Percentiles rank a stretch among this genome's conserved stretches.
These are phyloP conservation scores for Taurulus bubalis DNA, from an alignment of 2,113 vertebrate genomes.

Conservation along the genomic window DNA sequence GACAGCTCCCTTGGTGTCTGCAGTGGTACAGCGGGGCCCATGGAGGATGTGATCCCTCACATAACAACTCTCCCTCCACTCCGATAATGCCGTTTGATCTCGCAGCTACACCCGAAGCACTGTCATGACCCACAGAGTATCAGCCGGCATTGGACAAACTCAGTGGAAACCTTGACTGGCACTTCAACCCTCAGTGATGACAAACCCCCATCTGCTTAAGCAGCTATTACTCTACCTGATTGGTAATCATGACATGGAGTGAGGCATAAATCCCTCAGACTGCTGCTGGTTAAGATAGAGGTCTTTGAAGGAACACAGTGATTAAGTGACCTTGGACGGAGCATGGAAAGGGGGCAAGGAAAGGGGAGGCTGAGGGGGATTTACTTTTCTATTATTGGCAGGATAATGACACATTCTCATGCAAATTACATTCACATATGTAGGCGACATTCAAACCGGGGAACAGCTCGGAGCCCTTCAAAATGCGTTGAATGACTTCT, in stretches of 20 bases:
- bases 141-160: conserved; percentile 48
- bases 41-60: conserved; percentile 63
- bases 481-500: conserved; percentile 16
- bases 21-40: conserved; percentile 17
- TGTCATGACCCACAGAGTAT: conserved; percentile 56
- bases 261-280: conserved; percentile 75
- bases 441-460: conserved; percentile 33
- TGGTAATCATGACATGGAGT: conserved; percentile 80
- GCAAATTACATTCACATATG: conserved; percentile 71
- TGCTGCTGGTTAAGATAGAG: conserved; percentile 71
- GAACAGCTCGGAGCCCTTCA: conserved; percentile 18
- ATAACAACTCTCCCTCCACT: conserved; percentile 61
- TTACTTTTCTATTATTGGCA: conserved; percentile 74
- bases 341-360: conserved; percentile 46
- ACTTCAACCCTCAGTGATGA: conserved; percentile 75
- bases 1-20: conserved; percentile 20
- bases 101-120: conserved; percentile 58
- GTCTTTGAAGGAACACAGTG: conserved; percentile 67
- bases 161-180: conserved; percentile 79
- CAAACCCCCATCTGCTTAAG: conserved; percentile 75
- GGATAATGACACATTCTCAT: conserved; percentile 79
- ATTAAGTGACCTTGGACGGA: conserved; percentile 79
- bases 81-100: conserved; percentile 70
- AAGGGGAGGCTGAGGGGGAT: conserved; percentile 32
- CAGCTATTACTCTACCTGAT: conserved; percentile 80